Evolutionary conservation across 2,888 invertebrate species (phyloP).

Genomic region (Drosophila rubida): DNA sequence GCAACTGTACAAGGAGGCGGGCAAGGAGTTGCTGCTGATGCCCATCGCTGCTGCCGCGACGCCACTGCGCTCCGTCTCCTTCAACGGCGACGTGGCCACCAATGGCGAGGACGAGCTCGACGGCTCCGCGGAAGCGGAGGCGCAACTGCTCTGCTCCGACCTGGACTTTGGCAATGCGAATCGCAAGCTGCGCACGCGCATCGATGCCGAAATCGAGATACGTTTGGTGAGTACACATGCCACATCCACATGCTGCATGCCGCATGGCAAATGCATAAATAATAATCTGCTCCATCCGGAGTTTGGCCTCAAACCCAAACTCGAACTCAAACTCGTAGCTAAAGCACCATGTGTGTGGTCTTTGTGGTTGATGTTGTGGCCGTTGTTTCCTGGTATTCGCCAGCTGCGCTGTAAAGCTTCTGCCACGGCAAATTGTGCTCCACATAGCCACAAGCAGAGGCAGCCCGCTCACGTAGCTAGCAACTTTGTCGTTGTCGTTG

Average conservation of each 20-base stretch:
- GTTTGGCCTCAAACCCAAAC: constrained; percentile 25
- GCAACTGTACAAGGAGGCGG: constrained; percentile 92
- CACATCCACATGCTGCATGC: not conserved
- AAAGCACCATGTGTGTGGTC: constrained; percentile 71
- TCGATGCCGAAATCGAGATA: constrained; percentile 94
- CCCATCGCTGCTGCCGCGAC: constrained; percentile 39
- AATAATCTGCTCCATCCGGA: constrained; percentile 38
- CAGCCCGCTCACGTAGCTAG: constrained; percentile 9
- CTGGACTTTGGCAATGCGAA: constrained; percentile 91
- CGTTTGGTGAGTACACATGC: constrained; percentile 89
- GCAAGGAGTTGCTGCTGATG: constrained; percentile 84
- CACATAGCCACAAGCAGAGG: constrained; percentile 41
- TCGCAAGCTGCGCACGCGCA: constrained; percentile 88
- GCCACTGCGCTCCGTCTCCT: constrained; percentile 67
- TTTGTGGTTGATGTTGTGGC: constrained; percentile 49
- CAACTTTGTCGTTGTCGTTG: constrained; percentile 39
- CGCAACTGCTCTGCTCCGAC: constrained; percentile 90
- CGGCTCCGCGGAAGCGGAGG: constrained; percentile 69
- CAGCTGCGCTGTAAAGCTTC: constrained; percentile 63
- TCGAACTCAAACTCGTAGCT: not conserved
- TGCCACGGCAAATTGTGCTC: constrained; percentile 48
- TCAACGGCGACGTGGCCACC: constrained; percentile 61
- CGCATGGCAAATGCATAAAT: constrained; percentile 64
- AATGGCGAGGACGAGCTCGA: constrained; percentile 60
- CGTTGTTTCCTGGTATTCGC: constrained; percentile 46